These are phyloP conservation scores for Ryuthela nishihirai DNA, from an alignment of 2,888 invertebrate species.

Conservation along the genomic window DNA sequence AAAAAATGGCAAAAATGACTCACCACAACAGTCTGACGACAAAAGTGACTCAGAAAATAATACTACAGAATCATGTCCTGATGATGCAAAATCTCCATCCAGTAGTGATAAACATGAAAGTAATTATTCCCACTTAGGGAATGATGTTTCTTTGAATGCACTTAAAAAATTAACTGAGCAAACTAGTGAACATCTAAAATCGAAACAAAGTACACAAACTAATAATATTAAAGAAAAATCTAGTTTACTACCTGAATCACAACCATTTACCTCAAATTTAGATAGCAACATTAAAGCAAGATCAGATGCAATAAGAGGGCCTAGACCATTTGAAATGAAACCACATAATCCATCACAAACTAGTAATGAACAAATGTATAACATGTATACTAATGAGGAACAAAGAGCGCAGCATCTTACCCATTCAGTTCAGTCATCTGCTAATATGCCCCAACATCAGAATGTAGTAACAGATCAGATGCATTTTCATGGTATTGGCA, in stretches of 20 bases:
- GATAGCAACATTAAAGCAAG: slow-evolving; percentile 32
- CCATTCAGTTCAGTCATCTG: slow-evolving; percentile 14
- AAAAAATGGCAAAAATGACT: slow-evolving; percentile 28
- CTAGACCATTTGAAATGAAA: slow-evolving; percentile 24
- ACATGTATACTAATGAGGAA: slow-evolving; percentile 24
- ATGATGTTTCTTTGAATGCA: slow-evolving; percentile 16
- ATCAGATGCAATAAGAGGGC: slow-evolving; percentile 20
- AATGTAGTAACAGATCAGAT: slow-evolving; percentile 2
- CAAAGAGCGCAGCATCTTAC: slow-evolving; percentile 11
- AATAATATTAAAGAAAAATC: slow-evolving; percentile 19
- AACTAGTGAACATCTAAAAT: slow-evolving; percentile 4
- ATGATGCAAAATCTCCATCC: slow-evolving; percentile 25
- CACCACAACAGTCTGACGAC: slow-evolving; percentile 20
- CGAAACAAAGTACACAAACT: slow-evolving; percentile 10
- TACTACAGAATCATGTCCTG: slow-evolving; percentile 29
- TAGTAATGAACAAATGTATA: slow-evolving; percentile 23
- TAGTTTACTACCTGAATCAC: slow-evolving; percentile 10
- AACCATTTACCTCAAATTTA: slow-evolving; percentile 28
- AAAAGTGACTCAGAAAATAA: slow-evolving; percentile 30
- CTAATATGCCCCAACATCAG: slow-evolving; percentile 16
- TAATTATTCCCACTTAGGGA: slow-evolving; percentile 18
- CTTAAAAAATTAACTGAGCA: slow-evolving; percentile 18
- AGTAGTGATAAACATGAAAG: slow-evolving; percentile 29
- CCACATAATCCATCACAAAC: slow-evolving; percentile 10
- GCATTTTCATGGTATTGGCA: slow-evolving; percentile 13